A percentile compares a stretch with the other conserved stretches of the same genome.
Evolutionary conservation across 2,888 invertebrate species (phyloP).

Genomic region (Catotricha subobsoleta): DNA sequence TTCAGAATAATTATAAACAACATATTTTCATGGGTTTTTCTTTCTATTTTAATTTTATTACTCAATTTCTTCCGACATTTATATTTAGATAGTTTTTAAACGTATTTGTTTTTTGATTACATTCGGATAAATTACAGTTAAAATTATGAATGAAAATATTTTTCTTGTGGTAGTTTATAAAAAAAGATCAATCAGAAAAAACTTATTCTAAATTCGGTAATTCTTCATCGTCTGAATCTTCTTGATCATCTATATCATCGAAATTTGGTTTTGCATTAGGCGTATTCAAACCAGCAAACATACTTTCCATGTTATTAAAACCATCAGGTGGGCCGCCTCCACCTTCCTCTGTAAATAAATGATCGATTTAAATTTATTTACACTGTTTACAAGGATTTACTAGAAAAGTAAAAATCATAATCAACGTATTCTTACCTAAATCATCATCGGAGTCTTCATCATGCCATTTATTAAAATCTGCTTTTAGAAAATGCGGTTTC

Average conservation of each 20-base stretch:
- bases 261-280: conserved; percentile 46
- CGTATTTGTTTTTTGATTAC: too few relatives aligned
- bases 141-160: too few relatives aligned
- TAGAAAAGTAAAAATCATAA: too few relatives aligned
- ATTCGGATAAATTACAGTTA: too few relatives aligned
- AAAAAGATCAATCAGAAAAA: too few relatives aligned
- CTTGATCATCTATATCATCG: conserved; percentile 49
- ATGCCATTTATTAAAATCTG: conserved; percentile 95
- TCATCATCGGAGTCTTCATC: conserved; percentile 90
- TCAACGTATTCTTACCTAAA: conserved; percentile 32
- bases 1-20: too few relatives aligned
- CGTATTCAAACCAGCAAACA: not conserved
- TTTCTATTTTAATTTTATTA: too few relatives aligned
- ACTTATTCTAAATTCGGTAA: conserved; percentile 56
- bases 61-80: too few relatives aligned
- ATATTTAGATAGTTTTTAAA: too few relatives aligned
- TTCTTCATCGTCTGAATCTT: conserved; percentile 66
- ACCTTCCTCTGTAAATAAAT: conserved; percentile 13
- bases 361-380: not conserved
- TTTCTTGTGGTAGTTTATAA: too few relatives aligned
- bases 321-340: conserved; percentile 10
- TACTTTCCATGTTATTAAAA: conserved; percentile 15
- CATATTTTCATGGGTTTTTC: too few relatives aligned
- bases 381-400: not conserved
- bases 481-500: conserved; percentile 90